phyloP scores from a whole-genome alignment of 2,888 invertebrate genomes.

The Dasysyrphus albostriatus region DNA sequence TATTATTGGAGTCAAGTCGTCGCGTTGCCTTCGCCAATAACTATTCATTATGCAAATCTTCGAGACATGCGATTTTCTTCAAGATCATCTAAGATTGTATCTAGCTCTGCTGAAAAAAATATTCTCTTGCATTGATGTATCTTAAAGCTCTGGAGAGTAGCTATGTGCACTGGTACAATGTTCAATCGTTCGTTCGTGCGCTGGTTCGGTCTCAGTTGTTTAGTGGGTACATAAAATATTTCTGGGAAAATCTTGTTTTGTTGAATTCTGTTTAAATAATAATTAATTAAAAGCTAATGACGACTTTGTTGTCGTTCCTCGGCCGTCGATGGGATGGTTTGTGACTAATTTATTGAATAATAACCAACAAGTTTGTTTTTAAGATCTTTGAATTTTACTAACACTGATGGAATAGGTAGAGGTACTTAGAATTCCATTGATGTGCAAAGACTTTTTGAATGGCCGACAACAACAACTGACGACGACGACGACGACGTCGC shows the following conservation, averaged over 20 bases:
- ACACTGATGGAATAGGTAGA: neutral
- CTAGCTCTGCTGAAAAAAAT: conserved; percentile 15
- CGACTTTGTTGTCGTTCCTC: neutral
- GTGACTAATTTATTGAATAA: conserved; percentile 54
- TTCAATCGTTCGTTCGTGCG: too few species aligned
- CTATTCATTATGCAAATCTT: conserved; percentile 52
- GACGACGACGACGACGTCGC: neutral
- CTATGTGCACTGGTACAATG: neutral
- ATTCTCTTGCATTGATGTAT: conserved; percentile 29
- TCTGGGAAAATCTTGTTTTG: conserved; percentile 50
- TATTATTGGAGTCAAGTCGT: conserved; percentile 42
- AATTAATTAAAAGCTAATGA: conserved; percentile 50
- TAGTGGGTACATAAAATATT: conserved; percentile 8
- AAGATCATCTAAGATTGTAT: conserved; percentile 57
- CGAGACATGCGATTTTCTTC: conserved; percentile 56
- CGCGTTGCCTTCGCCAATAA: conserved; percentile 43
- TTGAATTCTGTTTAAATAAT: conserved; percentile 52
- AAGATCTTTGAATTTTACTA: neutral
- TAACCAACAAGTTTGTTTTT: conserved; percentile 26
- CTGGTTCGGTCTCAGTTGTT: neutral
- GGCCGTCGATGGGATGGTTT: conserved; percentile 7
- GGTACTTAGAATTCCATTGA: conserved; percentile 55
- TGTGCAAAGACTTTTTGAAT: conserved; percentile 47
- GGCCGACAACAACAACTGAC: neutral
- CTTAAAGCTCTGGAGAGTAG: neutral